These are phyloP conservation scores for Xiphias gladius DNA, from an alignment of 2,113 vertebrate species.

Conservation along the genomic window DNA sequence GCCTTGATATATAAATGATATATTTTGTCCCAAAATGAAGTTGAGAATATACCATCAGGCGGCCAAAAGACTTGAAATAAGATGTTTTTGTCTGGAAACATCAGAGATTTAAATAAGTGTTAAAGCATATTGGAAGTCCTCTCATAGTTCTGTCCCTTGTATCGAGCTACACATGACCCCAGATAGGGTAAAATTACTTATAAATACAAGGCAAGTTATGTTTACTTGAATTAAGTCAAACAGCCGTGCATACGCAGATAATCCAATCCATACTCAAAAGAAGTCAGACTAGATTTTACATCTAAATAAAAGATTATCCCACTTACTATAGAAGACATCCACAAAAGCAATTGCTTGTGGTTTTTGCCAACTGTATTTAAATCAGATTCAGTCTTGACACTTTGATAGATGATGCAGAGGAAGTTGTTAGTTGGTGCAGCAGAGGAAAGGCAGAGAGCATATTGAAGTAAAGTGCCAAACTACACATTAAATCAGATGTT, in stretches of 20 bases:
- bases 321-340: neutral
- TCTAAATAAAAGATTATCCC: neutral
- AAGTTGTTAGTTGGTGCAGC: neutral
- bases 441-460: neutral
- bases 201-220: no score
- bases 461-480: no score
- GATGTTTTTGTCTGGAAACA: neutral
- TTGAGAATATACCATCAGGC: neutral
- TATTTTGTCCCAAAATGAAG: neutral
- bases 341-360: neutral
- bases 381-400: neutral
- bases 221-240: no score
- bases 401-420: slow-evolving; percentile 11
- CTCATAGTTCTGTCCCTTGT: neutral
- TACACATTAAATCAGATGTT: neutral
- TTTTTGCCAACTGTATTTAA: neutral
- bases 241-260: no score
- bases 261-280: neutral
- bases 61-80: neutral
- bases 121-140: neutral
- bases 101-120: neutral
- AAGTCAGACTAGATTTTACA: neutral
- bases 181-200: neutral
- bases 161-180: neutral
- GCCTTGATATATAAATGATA: neutral